Conservation (phyloP, 2,113 vertebrate species). For the Oncorhynchus mykiss region DNA sequence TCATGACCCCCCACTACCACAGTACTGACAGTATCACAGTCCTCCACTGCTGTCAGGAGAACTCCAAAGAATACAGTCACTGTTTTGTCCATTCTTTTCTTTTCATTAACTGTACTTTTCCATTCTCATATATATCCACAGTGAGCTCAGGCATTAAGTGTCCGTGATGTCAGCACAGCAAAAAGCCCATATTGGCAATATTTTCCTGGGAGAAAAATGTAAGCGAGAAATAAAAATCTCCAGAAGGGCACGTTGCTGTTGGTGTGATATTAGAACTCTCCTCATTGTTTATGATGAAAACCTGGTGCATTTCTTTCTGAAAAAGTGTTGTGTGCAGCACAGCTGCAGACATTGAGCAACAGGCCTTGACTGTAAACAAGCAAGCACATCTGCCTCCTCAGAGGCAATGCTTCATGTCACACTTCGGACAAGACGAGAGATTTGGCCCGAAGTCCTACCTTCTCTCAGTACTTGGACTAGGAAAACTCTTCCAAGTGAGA, state of each 20-base stretch:
- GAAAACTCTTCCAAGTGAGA: not conserved
- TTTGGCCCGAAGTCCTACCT: no score
- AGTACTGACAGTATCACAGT: conserved; percentile 2
- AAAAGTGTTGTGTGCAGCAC: conserved; percentile 1
- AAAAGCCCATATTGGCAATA: conserved; percentile 37
- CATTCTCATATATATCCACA: conserved; percentile 23
- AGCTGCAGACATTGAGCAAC: not conserved
- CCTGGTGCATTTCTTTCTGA: not conserved
- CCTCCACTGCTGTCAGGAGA: not conserved
- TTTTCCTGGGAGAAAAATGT: conserved; percentile 20
- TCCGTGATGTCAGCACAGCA: conserved; percentile 56
- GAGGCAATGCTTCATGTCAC: conserved; percentile 2
- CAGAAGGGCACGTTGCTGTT: conserved; percentile 1
- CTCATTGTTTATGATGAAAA: conserved; percentile 38
- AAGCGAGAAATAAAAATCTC: not conserved
- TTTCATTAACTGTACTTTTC: conserved; percentile 28
- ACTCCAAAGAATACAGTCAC: conserved; percentile 5
- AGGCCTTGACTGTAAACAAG: conserved; percentile 27
- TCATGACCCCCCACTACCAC: not conserved
- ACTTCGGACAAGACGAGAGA: not conserved
- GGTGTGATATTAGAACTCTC: conserved; percentile 29
- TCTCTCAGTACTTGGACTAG: no score
- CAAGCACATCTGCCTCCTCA: conserved; percentile 35
- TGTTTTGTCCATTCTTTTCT: conserved; percentile 16
- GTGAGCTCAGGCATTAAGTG: conserved; percentile 42